Base-by-base conservation (phyloP, 2,113 vertebrate species). In the Sander vitreus region DNA sequence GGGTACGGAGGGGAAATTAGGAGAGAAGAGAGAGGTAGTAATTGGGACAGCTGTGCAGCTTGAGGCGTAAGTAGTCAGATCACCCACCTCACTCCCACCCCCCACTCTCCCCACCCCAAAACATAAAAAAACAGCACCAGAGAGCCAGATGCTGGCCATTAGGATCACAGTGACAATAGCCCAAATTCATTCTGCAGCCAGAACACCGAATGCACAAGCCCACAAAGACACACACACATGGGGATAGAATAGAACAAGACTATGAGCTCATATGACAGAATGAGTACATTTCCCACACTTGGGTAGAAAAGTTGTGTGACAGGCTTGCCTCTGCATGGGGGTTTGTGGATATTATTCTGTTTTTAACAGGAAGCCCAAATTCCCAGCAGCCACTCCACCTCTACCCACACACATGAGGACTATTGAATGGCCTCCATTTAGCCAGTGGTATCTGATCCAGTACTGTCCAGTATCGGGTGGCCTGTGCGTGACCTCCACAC, bases 31-130 rank as follows among this genome's bases (percentile, higher is more conserved):
- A 85, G 81, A 82, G 80, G 78, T 84, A 70, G 88, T 93, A 92
- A 92, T 87, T 91, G 86, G 89, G 85, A 91, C 91, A 93, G 92
- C 91, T 92, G 90, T 48, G 55, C 70, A 73, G 80, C 91, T 92
- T 55, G 83, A 93, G 91, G 92, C 91, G 27, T 73, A 87, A 81
- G 76, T 78, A 70, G 73, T 75, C 85, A 55, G 73, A 86, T 83
- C 80, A 75, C 60, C 84, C 72, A 86, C 83, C 83, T 89, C 85
- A 63, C 71, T 59, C 51, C 54, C 21, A 18, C 33, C 69, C 66
- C 43, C 14, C 27, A 18, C 55, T 45, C 51, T 25, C 43, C 10
- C 60, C 30, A 47, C 23, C 76, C 65, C 19, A 53, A 65, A 77
- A 80, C 76, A 73, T 12, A 64, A 68, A 87, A 88, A 70, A 76